Evolutionary conservation across 2,797 vertebrate species (phyloP).

Genomic region (Brotula barbata): DNA sequence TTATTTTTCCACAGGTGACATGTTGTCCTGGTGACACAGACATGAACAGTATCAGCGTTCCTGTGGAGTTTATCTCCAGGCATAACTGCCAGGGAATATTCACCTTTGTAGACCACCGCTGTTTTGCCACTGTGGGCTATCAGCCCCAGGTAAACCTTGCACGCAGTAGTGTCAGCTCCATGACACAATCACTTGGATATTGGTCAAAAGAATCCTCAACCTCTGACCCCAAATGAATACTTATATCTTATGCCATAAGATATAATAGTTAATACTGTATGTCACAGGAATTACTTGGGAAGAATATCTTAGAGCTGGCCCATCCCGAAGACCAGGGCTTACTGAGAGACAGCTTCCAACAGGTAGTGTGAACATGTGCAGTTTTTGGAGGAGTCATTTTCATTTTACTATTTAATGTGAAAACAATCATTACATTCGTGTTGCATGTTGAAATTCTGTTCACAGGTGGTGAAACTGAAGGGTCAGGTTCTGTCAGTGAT

Average conservation of each 20-base stretch:
- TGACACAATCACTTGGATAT: neutral
- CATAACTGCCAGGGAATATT: constrained; percentile 92
- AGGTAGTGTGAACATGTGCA: constrained; percentile 77
- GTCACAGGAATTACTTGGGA: constrained; percentile 91
- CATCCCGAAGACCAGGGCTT: constrained; percentile 94
- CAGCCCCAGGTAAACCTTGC: constrained; percentile 88
- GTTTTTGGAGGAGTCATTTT: neutral
- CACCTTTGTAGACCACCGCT: constrained; percentile 96
- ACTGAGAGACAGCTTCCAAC: constrained; percentile 93
- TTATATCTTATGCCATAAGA: constrained; percentile 4
- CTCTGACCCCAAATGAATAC: neutral
- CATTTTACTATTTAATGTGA: neutral
- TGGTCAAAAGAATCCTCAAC: neutral
- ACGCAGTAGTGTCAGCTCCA: neutral
- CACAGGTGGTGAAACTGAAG: constrained; percentile 94
- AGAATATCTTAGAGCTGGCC: constrained; percentile 90
- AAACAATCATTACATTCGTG: constrained; percentile 14
- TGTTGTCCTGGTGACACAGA: constrained; percentile 90
- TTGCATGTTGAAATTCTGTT: constrained; percentile 29
- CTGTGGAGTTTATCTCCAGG: constrained; percentile 95
- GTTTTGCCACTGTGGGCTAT: constrained; percentile 88
- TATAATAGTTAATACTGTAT: neutral
- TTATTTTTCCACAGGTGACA: constrained; percentile 81
- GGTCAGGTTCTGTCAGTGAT: constrained; percentile 98
- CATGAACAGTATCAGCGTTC: constrained; percentile 85